phyloP scores from a whole-genome alignment of 2,797 vertebrate species.

The Chloroceryle inda region DNA sequence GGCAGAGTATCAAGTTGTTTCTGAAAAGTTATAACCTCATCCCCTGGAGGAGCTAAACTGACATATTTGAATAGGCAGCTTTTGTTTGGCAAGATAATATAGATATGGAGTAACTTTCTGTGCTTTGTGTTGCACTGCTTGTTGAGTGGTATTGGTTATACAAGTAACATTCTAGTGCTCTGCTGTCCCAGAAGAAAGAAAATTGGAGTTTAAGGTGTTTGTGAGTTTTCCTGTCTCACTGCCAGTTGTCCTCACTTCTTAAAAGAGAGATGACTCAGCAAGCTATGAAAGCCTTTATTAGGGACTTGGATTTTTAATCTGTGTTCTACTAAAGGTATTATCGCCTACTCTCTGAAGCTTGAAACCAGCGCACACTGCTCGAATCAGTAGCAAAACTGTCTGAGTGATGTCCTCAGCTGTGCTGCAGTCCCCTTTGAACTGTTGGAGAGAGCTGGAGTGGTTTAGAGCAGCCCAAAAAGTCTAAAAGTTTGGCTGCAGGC shows the following conservation, averaged over 20 bases:
- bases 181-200: conserved; percentile 20
- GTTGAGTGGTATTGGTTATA: conserved; percentile 55
- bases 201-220: conserved; percentile 9
- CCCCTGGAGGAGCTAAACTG: neutral
- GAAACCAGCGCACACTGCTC: neutral
- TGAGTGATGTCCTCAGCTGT: neutral
- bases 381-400: neutral
- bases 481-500: neutral
- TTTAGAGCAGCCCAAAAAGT: neutral
- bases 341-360: neutral
- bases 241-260: conserved; percentile 7
- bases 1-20: neutral
- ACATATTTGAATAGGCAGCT: neutral
- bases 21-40: neutral
- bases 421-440: neutral
- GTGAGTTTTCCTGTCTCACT: neutral
- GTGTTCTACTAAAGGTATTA: neutral
- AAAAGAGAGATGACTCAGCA: conserved; percentile 47
- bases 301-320: neutral
- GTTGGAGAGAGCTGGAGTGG: neutral
- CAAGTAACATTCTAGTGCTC: neutral
- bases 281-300: neutral
- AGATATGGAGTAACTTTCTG: neutral
- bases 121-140: conserved; percentile 37
- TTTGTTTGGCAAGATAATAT: neutral